Conservation (phyloP, 2,888 invertebrate species). For the Sesamia inferens region DNA sequence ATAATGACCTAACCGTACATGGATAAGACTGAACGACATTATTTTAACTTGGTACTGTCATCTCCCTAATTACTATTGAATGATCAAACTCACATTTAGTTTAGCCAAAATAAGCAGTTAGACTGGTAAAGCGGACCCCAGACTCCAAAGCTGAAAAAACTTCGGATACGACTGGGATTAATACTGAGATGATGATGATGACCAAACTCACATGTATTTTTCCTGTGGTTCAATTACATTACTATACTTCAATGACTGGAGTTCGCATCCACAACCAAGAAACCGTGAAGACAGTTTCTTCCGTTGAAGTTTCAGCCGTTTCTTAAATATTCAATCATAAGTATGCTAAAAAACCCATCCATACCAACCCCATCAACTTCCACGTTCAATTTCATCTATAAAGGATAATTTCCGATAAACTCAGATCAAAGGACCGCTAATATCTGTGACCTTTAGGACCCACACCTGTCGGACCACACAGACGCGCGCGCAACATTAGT, state of each 20-base stretch:
- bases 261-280: not conserved
- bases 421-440: constrained; percentile 67
- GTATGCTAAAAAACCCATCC: constrained; percentile 32
- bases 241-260: not conserved
- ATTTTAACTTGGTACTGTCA: not conserved
- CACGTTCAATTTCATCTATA: constrained; percentile 38
- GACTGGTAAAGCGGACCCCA: too few relatives aligned
- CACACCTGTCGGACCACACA: constrained; percentile 63
- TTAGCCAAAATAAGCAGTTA: too few relatives aligned
- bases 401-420: constrained; percentile 47
- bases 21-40: not conserved
- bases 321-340: constrained; percentile 19
- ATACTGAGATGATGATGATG: too few relatives aligned
- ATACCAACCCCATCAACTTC: constrained; percentile 26
- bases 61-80: not conserved
- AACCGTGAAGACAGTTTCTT: too few relatives aligned
- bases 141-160: too few relatives aligned
- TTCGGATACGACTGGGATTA: too few relatives aligned
- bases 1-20: not conserved
- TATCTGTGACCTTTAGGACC: constrained; percentile 63
- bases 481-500: constrained; percentile 49
- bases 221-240: too few relatives aligned
- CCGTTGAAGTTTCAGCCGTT: not conserved
- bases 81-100: not conserved
- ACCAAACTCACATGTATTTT: not conserved